These are phyloP conservation scores for Lepidocolaptes lacrymiger DNA, from an alignment of 2,797 vertebrate species.

Conservation along the genomic window DNA sequence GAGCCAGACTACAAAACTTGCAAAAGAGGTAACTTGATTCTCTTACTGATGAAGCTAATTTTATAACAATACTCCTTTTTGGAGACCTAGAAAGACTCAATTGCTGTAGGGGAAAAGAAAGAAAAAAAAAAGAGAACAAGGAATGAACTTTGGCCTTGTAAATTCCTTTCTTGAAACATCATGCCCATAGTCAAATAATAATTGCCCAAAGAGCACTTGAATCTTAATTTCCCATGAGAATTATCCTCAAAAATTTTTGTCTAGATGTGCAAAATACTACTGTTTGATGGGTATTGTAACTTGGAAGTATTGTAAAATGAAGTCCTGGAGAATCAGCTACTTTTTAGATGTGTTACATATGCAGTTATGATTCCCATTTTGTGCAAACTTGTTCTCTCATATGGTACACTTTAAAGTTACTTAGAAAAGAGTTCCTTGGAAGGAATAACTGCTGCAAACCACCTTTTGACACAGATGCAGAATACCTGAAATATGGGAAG, in stretches of 20 bases:
- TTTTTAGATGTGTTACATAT: background rate
- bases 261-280: background rate
- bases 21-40: background rate
- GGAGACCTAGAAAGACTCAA: background rate
- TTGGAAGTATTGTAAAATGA: background rate
- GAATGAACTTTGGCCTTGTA: background rate
- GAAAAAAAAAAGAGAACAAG: background rate
- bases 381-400: background rate
- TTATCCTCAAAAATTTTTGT: background rate
- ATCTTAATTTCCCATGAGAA: background rate
- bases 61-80: background rate
- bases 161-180: background rate
- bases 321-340: background rate
- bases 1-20: background rate
- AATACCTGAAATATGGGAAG: background rate
- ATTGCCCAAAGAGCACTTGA: background rate
- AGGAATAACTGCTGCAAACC: background rate
- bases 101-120: background rate
- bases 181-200: background rate
- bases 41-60: background rate
- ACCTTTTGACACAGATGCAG: background rate
- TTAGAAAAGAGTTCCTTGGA: background rate
- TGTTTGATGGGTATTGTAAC: background rate
- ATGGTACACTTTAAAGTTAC: background rate
- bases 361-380: background rate